A percentile compares a stretch with the other conserved stretches of the same genome.
Conservation (phyloP, 2,113 vertebrate species). For the Misgurnus mizolepis region DNA sequence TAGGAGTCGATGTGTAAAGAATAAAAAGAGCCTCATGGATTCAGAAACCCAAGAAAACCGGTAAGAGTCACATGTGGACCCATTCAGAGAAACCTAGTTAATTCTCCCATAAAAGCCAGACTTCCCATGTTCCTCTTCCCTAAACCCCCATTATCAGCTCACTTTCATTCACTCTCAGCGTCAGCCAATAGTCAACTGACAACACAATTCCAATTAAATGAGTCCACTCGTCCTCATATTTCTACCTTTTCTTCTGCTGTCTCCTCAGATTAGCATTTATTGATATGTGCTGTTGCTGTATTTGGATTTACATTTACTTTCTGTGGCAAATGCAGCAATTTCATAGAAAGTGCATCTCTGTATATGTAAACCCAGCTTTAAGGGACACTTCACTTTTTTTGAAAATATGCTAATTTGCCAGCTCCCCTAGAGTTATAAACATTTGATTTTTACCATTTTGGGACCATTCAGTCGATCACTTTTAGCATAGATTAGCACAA, state of each 20-base stretch:
- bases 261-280: slow-evolving; percentile 19
- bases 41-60: slow-evolving; percentile 7
- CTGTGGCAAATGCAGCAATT: background rate
- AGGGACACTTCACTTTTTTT: too few species aligned
- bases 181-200: slow-evolving; percentile 59
- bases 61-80: slow-evolving; percentile 42
- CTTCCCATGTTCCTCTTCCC: slow-evolving; percentile 29
- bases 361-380: too few species aligned
- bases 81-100: slow-evolving; percentile 44
- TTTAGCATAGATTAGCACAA: too few species aligned
- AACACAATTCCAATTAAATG: slow-evolving; percentile 61
- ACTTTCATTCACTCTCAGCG: slow-evolving; percentile 36
- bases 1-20: too few species aligned
- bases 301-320: background rate
- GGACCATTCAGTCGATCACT: too few species aligned
- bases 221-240: slow-evolving; percentile 57
- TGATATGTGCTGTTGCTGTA: background rate
- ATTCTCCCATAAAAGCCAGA: slow-evolving; percentile 33
- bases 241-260: slow-evolving; percentile 42
- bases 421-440: too few species aligned
- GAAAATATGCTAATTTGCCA: too few species aligned
- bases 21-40: background rate
- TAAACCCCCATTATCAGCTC: slow-evolving; percentile 43
- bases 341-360: too few species aligned
- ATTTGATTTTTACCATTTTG: too few species aligned